A percentile compares a stretch with the other conserved stretches of the same genome.
Evolutionary conservation across 1,140 invertebrate species (phyloP).

Genomic region (Drosophila nikananu): DNA sequence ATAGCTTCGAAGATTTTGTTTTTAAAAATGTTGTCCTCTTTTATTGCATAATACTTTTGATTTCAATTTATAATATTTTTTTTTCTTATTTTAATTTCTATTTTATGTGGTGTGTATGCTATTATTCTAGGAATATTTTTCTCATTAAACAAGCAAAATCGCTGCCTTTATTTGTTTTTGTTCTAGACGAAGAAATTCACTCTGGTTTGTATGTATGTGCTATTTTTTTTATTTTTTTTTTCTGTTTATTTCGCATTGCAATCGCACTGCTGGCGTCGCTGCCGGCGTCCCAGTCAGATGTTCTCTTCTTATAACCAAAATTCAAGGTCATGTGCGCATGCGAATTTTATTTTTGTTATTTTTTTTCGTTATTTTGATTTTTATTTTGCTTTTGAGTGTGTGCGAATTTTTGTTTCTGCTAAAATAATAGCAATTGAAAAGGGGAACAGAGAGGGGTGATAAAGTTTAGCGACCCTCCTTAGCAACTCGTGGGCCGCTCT

Average conservation of each 20-base stretch:
- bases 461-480: conserved; percentile 50
- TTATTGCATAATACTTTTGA: background rate
- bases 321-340: conserved; percentile 49
- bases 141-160: conserved; percentile 20
- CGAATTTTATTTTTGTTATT: conserved; percentile 35
- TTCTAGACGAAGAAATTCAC: conserved; percentile 29
- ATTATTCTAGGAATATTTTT: background rate
- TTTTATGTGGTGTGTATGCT: background rate
- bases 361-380: conserved; percentile 12
- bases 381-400: conserved; percentile 25
- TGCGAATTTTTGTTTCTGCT: conserved; percentile 16
- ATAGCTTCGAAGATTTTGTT: background rate
- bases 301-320: conserved; percentile 36
- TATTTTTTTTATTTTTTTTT: conserved; percentile 14
- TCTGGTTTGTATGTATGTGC: conserved; percentile 6
- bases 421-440: conserved; percentile 6
- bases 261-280: conserved; percentile 14
- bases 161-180: conserved; percentile 17
- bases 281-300: conserved; percentile 28
- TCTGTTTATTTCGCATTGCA: conserved; percentile 38
- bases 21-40: background rate
- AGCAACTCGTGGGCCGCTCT: conserved; percentile 32
- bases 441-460: background rate
- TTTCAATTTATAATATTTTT: too few relatives aligned
- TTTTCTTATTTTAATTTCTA: background rate